Conservation (phyloP, 2,888 invertebrate species). For the Pyrrhia umbra region DNA sequence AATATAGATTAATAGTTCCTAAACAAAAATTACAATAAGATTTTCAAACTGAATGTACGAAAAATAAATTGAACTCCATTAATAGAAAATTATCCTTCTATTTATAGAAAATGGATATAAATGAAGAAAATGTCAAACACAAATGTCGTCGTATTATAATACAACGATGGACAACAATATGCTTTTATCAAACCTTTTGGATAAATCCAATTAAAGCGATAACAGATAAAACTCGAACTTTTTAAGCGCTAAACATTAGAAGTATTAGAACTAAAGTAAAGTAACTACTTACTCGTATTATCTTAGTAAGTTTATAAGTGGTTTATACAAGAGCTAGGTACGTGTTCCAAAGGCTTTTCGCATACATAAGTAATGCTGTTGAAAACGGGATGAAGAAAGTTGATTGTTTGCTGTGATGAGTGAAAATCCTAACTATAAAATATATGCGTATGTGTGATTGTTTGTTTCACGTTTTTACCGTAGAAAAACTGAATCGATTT, state of each 20-base stretch:
- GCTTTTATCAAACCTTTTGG: constrained; percentile 7
- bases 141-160: no score
- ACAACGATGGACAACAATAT: background rate
- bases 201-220: constrained; percentile 46
- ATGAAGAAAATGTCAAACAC: constrained; percentile 13
- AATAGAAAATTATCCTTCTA: constrained; percentile 9
- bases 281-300: constrained; percentile 24
- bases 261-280: constrained; percentile 40
- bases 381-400: constrained; percentile 1
- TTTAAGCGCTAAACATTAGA: constrained; percentile 28
- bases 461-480: no score
- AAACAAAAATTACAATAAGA: constrained; percentile 2
- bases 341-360: constrained; percentile 15
- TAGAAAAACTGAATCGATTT: no score
- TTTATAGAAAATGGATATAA: constrained; percentile 22
- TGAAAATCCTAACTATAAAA: no score
- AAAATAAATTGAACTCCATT: constrained; percentile 33
- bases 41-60: constrained; percentile 8
- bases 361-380: constrained; percentile 28
- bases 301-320: constrained; percentile 20
- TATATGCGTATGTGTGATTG: no score
- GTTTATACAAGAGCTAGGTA: constrained; percentile 22
- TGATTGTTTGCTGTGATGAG: background rate
- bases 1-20: constrained; percentile 1
- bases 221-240: constrained; percentile 50